Conservation (phyloP, 2,113 vertebrate genomes). For the Uria lomvia region DNA sequence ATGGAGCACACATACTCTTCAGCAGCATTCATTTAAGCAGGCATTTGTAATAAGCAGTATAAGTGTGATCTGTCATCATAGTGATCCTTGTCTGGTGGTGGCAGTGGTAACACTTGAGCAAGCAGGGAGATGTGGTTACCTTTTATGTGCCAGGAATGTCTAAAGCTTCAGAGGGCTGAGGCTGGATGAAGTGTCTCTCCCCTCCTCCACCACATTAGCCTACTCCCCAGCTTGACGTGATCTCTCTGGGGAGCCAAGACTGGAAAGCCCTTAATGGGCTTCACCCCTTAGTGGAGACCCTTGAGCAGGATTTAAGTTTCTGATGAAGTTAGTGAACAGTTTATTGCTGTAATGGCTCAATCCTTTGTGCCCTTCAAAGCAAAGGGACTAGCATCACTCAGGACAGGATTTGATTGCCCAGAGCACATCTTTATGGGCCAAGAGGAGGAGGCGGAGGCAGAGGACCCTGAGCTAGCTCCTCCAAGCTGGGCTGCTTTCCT, state of each 20-base stretch:
- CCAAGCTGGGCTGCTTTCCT: not conserved
- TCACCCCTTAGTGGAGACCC: not conserved
- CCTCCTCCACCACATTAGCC: not conserved
- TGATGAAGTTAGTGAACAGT: not conserved
- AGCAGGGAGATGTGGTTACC: not conserved
- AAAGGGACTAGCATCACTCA: not conserved
- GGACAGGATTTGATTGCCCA: not conserved
- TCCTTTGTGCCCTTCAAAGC: not conserved
- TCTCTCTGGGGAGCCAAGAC: not conserved
- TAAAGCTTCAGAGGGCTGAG: not conserved
- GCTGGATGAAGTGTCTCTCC: not conserved
- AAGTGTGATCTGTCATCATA: not conserved
- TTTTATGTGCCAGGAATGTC: not conserved
- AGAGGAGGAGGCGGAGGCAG: not conserved
- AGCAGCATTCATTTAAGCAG: not conserved
- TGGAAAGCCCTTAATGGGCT: not conserved
- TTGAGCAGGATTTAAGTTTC: not conserved
- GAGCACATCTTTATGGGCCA: not conserved
- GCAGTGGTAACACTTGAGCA: not conserved
- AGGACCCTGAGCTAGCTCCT: not conserved
- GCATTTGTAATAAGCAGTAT: not conserved
- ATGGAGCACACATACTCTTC: not conserved
- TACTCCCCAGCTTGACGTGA: rapidly evolving
- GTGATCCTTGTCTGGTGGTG: not conserved
- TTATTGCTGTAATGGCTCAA: not conserved